phyloP scores from a whole-genome alignment of 2,797 vertebrate genomes.

The Trichosurus vulpecula region DNA sequence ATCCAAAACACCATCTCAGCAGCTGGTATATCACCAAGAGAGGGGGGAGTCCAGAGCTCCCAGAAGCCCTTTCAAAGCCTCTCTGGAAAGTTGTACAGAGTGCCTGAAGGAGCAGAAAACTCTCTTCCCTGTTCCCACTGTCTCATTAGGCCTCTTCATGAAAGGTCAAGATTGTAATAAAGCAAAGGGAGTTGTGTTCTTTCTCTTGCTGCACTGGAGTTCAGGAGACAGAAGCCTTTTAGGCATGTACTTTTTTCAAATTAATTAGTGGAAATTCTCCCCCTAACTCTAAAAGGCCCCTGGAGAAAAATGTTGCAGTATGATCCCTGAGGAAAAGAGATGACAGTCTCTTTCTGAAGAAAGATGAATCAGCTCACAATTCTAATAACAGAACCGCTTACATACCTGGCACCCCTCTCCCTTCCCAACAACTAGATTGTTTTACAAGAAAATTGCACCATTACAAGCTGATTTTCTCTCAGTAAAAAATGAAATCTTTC shows the following conservation, averaged over 20 bases:
- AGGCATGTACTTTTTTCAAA: neutral
- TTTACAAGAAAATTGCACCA: slow-evolving; percentile 2
- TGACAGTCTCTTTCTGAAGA: neutral
- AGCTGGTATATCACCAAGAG: neutral
- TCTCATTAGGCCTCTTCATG: neutral
- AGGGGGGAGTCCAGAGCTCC: neutral
- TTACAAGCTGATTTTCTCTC: neutral
- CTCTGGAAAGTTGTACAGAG: neutral
- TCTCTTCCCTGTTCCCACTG: neutral
- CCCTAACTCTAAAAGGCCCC: slow-evolving; percentile 26
- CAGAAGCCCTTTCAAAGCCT: neutral
- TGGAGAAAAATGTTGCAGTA: neutral
- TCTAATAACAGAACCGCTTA: neutral
- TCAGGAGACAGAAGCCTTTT: slow-evolving; percentile 22
- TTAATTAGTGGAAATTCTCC: slow-evolving; percentile 48
- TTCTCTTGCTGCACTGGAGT: slow-evolving; percentile 22
- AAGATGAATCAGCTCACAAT: slow-evolving; percentile 2
- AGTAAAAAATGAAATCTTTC: neutral
- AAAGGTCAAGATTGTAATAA: slow-evolving; percentile 47
- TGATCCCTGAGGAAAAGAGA: neutral
- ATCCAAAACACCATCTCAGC: neutral
- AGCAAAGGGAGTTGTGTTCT: neutral
- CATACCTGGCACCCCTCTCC: neutral
- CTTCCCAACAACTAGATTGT: neutral
- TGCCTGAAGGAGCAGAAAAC: neutral